Evolutionary conservation across 2,888 invertebrate species (phyloP).

Genomic region (Pseudoips prasinana): DNA sequence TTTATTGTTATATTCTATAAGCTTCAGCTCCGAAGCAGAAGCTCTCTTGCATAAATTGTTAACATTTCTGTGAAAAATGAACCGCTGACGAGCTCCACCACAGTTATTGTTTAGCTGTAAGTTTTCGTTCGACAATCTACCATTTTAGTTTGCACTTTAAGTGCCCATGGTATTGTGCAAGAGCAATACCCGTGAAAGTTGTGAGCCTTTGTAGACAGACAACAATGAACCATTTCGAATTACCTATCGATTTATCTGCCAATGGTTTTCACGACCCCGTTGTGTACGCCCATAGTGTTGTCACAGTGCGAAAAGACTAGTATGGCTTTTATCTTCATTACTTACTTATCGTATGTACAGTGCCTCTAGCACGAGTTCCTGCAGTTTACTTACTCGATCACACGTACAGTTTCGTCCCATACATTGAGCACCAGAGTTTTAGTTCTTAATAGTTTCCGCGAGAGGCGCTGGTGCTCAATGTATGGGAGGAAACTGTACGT

Average conservation of each 20-base stretch:
- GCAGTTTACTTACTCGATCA: too few species aligned
- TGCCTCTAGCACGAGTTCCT: too few species aligned
- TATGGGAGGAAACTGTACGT: too few species aligned
- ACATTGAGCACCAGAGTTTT: too few species aligned
- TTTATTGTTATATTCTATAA: too few species aligned
- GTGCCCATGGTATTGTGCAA: conserved; percentile 56
- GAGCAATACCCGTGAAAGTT: conserved; percentile 68
- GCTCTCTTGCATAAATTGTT: too few species aligned
- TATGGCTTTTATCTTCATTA: too few species aligned
- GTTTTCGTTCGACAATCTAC: conserved; percentile 28
- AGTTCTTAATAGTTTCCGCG: too few species aligned
- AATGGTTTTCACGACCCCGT: conserved; percentile 57
- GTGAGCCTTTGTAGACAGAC: conserved; percentile 72
- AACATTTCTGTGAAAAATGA: conserved; percentile 17
- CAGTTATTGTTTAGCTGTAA: conserved; percentile 16
- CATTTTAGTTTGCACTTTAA: conserved; percentile 29
- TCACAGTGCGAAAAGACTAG: conserved; percentile 6
- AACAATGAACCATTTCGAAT: conserved; percentile 77
- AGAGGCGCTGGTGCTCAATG: too few species aligned
- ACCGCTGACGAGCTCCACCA: conserved; percentile 1
- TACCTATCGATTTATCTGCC: conserved; percentile 76
- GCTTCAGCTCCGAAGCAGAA: neutral
- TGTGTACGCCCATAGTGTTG: conserved; percentile 25
- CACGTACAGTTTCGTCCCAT: too few species aligned
- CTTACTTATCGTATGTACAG: too few species aligned